A percentile compares a stretch with the other conserved stretches of the same genome.
phyloP scores from a whole-genome alignment of 2,888 invertebrate genomes.

The Agriopis leucophaearia region DNA sequence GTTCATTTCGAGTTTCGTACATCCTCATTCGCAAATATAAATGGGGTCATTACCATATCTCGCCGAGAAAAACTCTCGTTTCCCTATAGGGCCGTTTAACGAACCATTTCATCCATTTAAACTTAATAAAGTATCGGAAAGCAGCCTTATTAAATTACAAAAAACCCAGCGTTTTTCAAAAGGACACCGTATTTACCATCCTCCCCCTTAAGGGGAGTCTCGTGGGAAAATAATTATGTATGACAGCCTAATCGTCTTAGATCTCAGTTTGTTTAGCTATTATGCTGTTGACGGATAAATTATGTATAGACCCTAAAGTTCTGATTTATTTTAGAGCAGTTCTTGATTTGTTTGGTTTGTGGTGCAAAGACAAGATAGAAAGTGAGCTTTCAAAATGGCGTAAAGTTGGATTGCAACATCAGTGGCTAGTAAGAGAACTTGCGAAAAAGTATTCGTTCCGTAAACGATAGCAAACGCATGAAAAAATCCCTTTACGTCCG shows the following conservation, averaged over 20 bases:
- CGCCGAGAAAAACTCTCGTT: slow-evolving; percentile 48
- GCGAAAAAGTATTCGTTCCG: no score
- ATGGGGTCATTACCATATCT: slow-evolving; percentile 39
- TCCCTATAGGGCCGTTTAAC: slow-evolving; percentile 64
- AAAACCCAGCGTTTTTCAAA: slow-evolving; percentile 45
- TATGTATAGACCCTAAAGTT: slow-evolving; percentile 64
- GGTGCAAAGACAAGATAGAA: slow-evolving; percentile 29
- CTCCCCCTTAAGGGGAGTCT: slow-evolving; percentile 56
- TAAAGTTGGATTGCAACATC: no score
- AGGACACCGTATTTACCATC: slow-evolving; percentile 54
- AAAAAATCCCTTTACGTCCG: no score
- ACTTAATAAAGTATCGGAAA: slow-evolving; percentile 81
- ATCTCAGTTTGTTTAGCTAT: slow-evolving; percentile 77
- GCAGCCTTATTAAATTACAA: slow-evolving; percentile 78
- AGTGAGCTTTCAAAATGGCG: not conserved
- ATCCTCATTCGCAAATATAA: slow-evolving; percentile 41
- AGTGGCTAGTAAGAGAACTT: no score
- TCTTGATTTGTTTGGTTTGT: slow-evolving; percentile 55
- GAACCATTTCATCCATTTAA: slow-evolving; percentile 78
- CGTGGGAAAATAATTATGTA: slow-evolving; percentile 72
- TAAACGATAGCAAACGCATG: no score
- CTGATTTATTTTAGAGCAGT: slow-evolving; percentile 58
- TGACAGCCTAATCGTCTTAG: slow-evolving; percentile 62
- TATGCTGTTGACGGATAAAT: slow-evolving; percentile 72
- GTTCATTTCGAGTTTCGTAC: slow-evolving; percentile 12